Conservation (phyloP, 2,797 vertebrate genomes). For the Dermochelys coriacea region DNA sequence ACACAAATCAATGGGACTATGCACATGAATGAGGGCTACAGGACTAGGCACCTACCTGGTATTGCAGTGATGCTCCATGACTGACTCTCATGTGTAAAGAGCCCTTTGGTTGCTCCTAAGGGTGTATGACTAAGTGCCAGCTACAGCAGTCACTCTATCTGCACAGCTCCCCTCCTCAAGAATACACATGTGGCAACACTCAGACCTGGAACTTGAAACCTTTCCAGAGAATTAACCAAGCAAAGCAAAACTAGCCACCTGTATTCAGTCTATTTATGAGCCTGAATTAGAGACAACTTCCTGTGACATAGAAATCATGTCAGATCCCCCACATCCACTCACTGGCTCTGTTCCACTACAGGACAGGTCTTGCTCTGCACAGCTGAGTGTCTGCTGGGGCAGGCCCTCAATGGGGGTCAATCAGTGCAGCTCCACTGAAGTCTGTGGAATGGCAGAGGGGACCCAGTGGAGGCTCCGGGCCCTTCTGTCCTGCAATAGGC, state of each 20-base stretch:
- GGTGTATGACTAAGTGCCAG: background rate
- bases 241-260: background rate
- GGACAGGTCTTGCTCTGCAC: background rate
- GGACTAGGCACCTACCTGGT: background rate
- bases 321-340: background rate
- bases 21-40: background rate
- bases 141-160: background rate
- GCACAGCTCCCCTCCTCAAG: background rate
- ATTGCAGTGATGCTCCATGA: background rate
- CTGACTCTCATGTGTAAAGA: background rate
- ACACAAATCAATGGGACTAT: background rate
- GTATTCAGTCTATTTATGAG: background rate
- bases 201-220: background rate
- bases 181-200: background rate
- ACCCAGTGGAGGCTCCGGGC: background rate
- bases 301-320: background rate
- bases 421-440: background rate
- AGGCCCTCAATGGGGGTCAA: background rate
- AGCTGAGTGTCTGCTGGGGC: fast-evolving
- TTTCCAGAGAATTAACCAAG: background rate
- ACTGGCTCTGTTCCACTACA: too few relatives aligned
- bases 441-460: background rate
- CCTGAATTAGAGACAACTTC: background rate
- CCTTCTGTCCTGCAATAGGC: background rate
- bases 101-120: background rate